Conservation (phyloP, 1,140 invertebrate genomes). For the Notospermus geniculatus region DNA sequence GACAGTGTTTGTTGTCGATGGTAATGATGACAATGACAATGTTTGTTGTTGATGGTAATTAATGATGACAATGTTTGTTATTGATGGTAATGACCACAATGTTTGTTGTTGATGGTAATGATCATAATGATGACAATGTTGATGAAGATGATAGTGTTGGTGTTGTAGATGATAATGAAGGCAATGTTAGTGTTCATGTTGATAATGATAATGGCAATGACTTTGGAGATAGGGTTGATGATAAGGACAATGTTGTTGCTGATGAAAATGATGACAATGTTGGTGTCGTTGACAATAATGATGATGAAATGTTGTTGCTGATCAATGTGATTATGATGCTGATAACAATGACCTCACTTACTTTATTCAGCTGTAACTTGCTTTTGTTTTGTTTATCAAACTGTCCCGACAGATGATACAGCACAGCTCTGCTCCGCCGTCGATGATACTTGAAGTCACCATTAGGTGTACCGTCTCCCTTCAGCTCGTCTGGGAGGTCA, state of each 20-base stretch:
- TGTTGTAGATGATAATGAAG: constrained; percentile 18
- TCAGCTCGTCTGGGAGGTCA: constrained; percentile 39
- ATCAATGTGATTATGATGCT: constrained; percentile 17
- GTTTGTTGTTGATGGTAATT: too few relatives aligned
- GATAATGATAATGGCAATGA: constrained; percentile 19
- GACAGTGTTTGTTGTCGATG: too few relatives aligned
- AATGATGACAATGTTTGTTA: too few relatives aligned
- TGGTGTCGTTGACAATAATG: constrained; percentile 21
- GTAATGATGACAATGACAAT: too few relatives aligned
- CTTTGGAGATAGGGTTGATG: constrained; percentile 13
- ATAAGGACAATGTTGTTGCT: constrained; percentile 18
- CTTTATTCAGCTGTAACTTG: constrained; percentile 87
- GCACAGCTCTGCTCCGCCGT: constrained; percentile 85
- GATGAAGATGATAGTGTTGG: constrained; percentile 22
- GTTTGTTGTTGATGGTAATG: constrained; percentile 10
- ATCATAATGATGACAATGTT: constrained; percentile 17
- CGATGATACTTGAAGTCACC: constrained; percentile 77
- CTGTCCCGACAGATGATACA: constrained; percentile 94
- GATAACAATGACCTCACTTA: constrained; percentile 64
- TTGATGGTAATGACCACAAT: too few relatives aligned
- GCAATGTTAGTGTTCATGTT: constrained; percentile 18
- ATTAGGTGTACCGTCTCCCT: constrained; percentile 73
- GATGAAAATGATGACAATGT: constrained; percentile 18
- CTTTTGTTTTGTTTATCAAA: constrained; percentile 66
- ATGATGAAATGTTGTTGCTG: constrained; percentile 23